These are phyloP conservation scores for Scolopax bukidnonensis DNA, from an alignment of 2,797 vertebrate species.

Conservation along the genomic window DNA sequence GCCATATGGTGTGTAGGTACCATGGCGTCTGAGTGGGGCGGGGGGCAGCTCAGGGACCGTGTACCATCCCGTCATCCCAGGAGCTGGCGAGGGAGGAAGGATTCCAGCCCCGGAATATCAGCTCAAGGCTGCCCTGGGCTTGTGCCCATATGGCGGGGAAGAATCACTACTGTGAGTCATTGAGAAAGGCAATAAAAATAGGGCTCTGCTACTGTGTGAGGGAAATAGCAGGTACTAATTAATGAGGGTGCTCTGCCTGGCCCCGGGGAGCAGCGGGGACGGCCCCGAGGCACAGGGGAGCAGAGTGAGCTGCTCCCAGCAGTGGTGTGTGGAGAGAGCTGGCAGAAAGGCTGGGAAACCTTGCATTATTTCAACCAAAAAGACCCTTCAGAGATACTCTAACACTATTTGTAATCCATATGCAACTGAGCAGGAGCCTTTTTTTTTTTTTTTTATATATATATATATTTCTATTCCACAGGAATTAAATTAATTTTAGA, in stretches of 20 bases:
- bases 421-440: slow-evolving; percentile 19
- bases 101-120: slow-evolving; percentile 63
- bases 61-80: slow-evolving; percentile 45
- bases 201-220: slow-evolving; percentile 25
- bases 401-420: slow-evolving; percentile 43
- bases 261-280: not conserved
- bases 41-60: slow-evolving; percentile 52
- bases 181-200: slow-evolving; percentile 21
- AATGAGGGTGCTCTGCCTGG: not conserved
- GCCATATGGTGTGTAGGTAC: slow-evolving; percentile 69
- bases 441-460: not conserved
- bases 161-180: slow-evolving; percentile 44
- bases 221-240: slow-evolving; percentile 43
- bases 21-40: slow-evolving; percentile 56
- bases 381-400: slow-evolving; percentile 20
- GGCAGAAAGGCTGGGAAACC: not conserved
- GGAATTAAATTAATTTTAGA: slow-evolving; percentile 77
- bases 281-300: not conserved
- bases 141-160: slow-evolving; percentile 51
- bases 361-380: not conserved
- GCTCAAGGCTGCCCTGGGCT: slow-evolving; percentile 65
- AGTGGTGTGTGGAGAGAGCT: not conserved
- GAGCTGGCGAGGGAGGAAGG: slow-evolving; percentile 57
- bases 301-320: not conserved
- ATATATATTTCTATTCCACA: slow-evolving; percentile 54